Base-by-base conservation (phyloP, 2,113 vertebrate species). In the Ophiodon elongatus region DNA sequence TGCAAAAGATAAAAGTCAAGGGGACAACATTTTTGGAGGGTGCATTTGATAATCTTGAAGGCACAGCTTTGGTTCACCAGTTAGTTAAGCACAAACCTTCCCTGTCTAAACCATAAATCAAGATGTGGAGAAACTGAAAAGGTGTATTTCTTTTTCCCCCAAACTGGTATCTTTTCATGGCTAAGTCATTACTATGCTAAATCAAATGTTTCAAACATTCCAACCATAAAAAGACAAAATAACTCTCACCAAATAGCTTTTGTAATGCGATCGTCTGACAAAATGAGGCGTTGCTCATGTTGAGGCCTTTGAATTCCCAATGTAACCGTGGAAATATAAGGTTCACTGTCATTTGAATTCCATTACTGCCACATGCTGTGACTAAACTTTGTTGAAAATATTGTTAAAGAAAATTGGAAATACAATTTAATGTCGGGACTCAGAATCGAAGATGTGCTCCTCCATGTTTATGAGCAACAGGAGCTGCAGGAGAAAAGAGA, bases 391-490 rank as follows among this genome's bases (percentile, higher is more conserved):
- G 59, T 74, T 65, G 56, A 77, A 87, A 85, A 79, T 74, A 65
- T 83, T 69, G 59, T 71, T 69, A 15, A 72, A 69, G 74, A 64
- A 82, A 85, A 85, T 43, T 77, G 76, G 80, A 87, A 77, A 83
- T 37, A 39, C 50, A 80, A 82, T 80, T 67, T 72, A 33, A 76
- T 70, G 77, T 85, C 65, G 71, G 76, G 57, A 66, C 27, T 54
- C 5, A 63, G 57, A 83, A 80, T 85, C 65, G 10, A 43, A 80
- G 45, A 79, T 77, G 63, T 47, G 56, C 35, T 59, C 66, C 27
- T 68, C 65, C 47, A 37, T 68, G 73, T 59, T 85, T 69, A 88
- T 85, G 43, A 88, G 72, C 80, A 85, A 76, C 56, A 77, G 54
- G 57, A 72, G 59, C 62, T 52, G 56, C 17, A n/a, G 52, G 74